These are phyloP conservation scores for Tetragonisca angustula DNA, from an alignment of 2,888 invertebrate species.

Conservation along the genomic window DNA sequence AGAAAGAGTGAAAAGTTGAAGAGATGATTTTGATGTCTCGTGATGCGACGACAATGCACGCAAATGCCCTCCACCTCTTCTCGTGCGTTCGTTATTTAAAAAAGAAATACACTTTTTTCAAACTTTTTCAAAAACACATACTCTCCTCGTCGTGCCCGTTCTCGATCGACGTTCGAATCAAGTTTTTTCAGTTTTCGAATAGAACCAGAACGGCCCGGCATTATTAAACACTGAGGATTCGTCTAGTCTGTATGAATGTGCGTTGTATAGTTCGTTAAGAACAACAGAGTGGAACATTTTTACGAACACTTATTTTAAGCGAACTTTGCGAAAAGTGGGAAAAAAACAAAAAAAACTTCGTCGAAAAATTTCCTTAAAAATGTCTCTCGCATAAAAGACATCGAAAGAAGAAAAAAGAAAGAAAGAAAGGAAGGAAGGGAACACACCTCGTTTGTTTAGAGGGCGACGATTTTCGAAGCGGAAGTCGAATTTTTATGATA, in stretches of 20 bases:
- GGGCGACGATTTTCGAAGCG: not conserved
- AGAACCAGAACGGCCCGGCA: not conserved
- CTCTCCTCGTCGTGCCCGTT: not conserved
- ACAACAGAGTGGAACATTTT: slow-evolving; percentile 3
- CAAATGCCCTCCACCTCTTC: slow-evolving; percentile 58
- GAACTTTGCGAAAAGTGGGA: not conserved
- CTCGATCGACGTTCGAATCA: not conserved
- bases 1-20: not conserved
- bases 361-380: not conserved
- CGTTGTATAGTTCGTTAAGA: not conserved
- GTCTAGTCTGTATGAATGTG: slow-evolving; percentile 28
- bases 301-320: slow-evolving; percentile 23
- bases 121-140: no score
- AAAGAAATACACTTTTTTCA: not conserved
- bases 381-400: slow-evolving; percentile 6
- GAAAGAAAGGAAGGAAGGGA: not conserved
- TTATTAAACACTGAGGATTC: slow-evolving; percentile 20
- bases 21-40: slow-evolving; percentile 53
- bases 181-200: not conserved
- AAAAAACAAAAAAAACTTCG: not conserved
- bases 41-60: slow-evolving; percentile 58
- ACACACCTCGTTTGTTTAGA: not conserved
- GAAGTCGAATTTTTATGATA: slow-evolving; percentile 12
- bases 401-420: not conserved
- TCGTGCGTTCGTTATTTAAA: slow-evolving; percentile 14